Evolutionary conservation across 1,140 invertebrate genomes (phyloP), one percentile per base, ranked within the genome.

Genomic region (Aphelinus certus): DNA sequence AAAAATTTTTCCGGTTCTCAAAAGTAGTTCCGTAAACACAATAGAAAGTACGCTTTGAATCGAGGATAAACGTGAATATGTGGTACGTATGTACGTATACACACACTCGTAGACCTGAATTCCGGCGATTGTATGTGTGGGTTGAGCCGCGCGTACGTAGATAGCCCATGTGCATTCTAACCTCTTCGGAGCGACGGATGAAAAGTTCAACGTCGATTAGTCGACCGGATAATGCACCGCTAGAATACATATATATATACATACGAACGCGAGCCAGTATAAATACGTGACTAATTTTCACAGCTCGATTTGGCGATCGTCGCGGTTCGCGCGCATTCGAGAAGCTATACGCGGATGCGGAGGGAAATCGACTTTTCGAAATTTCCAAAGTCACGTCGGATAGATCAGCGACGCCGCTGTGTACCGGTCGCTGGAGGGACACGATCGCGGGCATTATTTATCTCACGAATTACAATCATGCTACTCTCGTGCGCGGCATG

Each of bases 21-120:
- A 61, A 70, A 51, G 47, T 57, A 61, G 68, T 61, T 83, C 79
- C 79, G 79, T 76, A 84, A 84, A 84, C 78, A 85, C 81, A 84
- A 85, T 85, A 84, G 84, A 85, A 85, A 85, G 81, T 81, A 83
- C 78, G 71, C 26, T 26, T 53, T 70, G 81, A 81, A 85, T 83
- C 80, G 84, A 84, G 83, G 83, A 81, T 85, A 82, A 51, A 56
- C 78, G 80, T 63, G 58, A 56, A 79, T 79, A 74, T 76, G 76
- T 80, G 73, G 79, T 73, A 76, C 71, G 77, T 72, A 61, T 69
- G 49, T 45, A 58, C 62, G 63, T 61, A n/a, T 66, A 61, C 57
- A 55, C 68, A 63, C 53, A 58, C 68, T 64, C 62, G 66, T 70
- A 81, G 81, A 81, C 83, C 82, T 83, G 77, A 83, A 84, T 84